Evolutionary conservation across 2,113 vertebrate genomes (phyloP).

Genomic region (Cygnus atratus): DNA sequence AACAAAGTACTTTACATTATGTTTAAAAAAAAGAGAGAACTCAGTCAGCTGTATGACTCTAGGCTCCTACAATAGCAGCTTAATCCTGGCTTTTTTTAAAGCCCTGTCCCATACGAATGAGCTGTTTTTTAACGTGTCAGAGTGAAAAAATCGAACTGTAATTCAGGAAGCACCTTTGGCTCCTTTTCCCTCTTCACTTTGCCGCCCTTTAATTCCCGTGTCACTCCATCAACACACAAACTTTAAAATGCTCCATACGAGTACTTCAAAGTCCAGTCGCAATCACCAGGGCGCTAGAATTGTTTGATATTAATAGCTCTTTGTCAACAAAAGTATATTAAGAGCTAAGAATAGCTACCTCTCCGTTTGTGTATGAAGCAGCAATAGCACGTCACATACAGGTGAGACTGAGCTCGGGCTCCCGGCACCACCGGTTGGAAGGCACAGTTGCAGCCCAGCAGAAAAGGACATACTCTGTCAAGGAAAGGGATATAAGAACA

Average conservation of each 20-base stretch:
- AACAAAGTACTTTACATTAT: conserved; percentile 40
- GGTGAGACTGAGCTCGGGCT: background rate
- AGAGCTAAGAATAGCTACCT: conserved; percentile 7
- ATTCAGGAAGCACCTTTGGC: conserved; percentile 31
- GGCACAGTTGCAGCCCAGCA: background rate
- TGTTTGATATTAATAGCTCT: background rate
- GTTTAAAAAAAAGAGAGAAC: background rate
- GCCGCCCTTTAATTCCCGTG: background rate
- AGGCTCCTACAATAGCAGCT: conserved; percentile 1
- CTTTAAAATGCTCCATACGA: background rate
- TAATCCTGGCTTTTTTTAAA: conserved; percentile 50
- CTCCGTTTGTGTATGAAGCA: background rate
- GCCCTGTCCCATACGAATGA: conserved; percentile 14
- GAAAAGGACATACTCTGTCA: background rate
- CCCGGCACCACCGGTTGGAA: background rate
- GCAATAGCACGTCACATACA: background rate
- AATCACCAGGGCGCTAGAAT: background rate
- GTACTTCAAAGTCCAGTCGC: background rate
- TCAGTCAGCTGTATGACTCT: conserved; percentile 46
- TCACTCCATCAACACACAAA: background rate
- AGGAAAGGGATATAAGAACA: background rate
- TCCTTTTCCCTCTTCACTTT: background rate
- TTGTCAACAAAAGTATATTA: conserved; percentile 52
- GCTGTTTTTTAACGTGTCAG: conserved; percentile 32
- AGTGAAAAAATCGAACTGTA: conserved; percentile 28